A percentile compares a stretch with the other conserved stretches of the same genome.
Conservation (phyloP, 1,140 invertebrate genomes). For the Nomia melanderi region DNA sequence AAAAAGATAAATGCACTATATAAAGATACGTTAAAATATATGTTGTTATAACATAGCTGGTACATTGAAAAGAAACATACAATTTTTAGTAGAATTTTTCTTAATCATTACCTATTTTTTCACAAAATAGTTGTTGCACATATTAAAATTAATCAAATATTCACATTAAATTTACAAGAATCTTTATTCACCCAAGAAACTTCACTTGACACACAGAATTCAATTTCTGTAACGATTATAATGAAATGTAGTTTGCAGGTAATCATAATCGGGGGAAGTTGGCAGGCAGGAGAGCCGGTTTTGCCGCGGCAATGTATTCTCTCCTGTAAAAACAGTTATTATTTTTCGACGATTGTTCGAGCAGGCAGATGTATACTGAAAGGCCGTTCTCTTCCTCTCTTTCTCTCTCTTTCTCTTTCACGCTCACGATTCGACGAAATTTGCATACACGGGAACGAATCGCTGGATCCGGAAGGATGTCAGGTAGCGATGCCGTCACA, state of each 20-base stretch:
- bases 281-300: conserved; percentile 59
- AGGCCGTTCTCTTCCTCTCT: conserved; percentile 48
- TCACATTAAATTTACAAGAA: no score
- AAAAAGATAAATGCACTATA: no score
- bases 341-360: conserved; percentile 75
- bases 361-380: conserved; percentile 74
- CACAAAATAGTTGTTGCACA: no score
- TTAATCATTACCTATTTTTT: no score
- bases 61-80: no score
- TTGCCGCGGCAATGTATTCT: conserved; percentile 66
- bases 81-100: no score
- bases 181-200: no score
- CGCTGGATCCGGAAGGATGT: conserved; percentile 66
- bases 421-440: conserved; percentile 58
- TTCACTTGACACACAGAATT: background rate
- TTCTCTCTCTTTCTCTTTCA: conserved; percentile 29
- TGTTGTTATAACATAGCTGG: no score
- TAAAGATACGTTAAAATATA: no score
- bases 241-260: background rate
- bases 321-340: conserved; percentile 77
- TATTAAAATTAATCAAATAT: no score
- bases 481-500: conserved; percentile 70
- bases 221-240: background rate
- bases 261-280: background rate
- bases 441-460: conserved; percentile 77